phyloP scores from a whole-genome alignment of 2,797 vertebrate species.

The Lepus oiostolus region DNA sequence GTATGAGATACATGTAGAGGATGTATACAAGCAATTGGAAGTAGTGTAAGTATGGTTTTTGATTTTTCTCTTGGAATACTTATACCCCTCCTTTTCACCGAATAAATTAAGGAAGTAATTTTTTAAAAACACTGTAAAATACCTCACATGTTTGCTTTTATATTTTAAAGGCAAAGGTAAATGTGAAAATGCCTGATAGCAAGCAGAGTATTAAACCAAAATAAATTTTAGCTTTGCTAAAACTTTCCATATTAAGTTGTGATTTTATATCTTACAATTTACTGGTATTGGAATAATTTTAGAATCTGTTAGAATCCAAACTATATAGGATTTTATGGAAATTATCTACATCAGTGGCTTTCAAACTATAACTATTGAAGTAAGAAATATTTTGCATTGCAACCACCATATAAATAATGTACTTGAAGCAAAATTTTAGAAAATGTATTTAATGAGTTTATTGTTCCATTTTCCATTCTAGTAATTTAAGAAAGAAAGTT shows the following conservation, averaged over 20 bases:
- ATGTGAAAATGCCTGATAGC: constrained; percentile 57
- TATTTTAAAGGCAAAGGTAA: constrained; percentile 48
- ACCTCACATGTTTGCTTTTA: constrained; percentile 67
- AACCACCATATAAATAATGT: constrained; percentile 28
- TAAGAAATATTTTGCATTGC: constrained; percentile 7
- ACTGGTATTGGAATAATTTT: constrained; percentile 70
- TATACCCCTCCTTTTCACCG: constrained; percentile 43
- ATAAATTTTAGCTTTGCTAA: constrained; percentile 77
- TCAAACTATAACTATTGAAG: neutral
- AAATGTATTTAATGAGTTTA: constrained; percentile 16
- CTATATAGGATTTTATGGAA: neutral
- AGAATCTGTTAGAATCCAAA: constrained; percentile 27
- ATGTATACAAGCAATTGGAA: constrained; percentile 53
- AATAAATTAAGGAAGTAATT: constrained; percentile 59
- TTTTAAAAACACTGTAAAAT: constrained; percentile 66
- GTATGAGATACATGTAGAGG: neutral
- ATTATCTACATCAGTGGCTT: neutral
- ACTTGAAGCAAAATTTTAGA: constrained; percentile 40
- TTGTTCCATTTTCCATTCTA: neutral
- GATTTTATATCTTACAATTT: constrained; percentile 70
- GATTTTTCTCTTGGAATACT: constrained; percentile 61
- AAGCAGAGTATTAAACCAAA: constrained; percentile 50
- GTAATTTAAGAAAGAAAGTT: neutral
- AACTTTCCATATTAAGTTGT: constrained; percentile 67
- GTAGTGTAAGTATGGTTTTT: constrained; percentile 10